Conservation (phyloP, 2,113 vertebrate species). For the Syrmaticus mikado region DNA sequence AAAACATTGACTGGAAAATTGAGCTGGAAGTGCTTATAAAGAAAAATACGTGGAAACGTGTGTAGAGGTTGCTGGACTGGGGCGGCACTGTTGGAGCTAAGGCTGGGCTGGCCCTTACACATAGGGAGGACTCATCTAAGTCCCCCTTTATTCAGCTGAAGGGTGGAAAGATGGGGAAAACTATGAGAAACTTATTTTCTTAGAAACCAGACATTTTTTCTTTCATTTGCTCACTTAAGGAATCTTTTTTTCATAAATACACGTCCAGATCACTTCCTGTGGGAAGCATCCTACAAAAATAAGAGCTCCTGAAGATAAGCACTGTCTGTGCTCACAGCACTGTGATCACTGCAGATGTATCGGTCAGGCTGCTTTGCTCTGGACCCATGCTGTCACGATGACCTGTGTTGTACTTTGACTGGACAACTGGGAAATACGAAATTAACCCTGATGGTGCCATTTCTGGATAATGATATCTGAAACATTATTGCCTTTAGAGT, state of each 20-base stretch:
- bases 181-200: not conserved
- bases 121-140: not conserved
- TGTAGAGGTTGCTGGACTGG: not conserved
- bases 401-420: not conserved
- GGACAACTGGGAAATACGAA: not conserved
- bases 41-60: not conserved
- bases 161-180: not conserved
- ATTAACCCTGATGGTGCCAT: not conserved
- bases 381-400: no score
- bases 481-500: not conserved
- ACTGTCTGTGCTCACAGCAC: no score
- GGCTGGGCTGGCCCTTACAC: not conserved
- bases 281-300: no score
- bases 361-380: not conserved
- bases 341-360: no score
- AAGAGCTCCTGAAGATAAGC: no score
- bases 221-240: not conserved
- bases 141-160: not conserved
- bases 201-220: not conserved
- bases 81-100: not conserved
- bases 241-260: not conserved
- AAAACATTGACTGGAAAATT: not conserved
- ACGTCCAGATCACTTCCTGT: not conserved
- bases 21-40: not conserved
- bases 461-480: not conserved